Percentiles rank a stretch among this genome's conserved stretches.
These are phyloP conservation scores for Ateles fusciceps DNA, from an alignment of 2,797 vertebrate species.

Conservation along the genomic window DNA sequence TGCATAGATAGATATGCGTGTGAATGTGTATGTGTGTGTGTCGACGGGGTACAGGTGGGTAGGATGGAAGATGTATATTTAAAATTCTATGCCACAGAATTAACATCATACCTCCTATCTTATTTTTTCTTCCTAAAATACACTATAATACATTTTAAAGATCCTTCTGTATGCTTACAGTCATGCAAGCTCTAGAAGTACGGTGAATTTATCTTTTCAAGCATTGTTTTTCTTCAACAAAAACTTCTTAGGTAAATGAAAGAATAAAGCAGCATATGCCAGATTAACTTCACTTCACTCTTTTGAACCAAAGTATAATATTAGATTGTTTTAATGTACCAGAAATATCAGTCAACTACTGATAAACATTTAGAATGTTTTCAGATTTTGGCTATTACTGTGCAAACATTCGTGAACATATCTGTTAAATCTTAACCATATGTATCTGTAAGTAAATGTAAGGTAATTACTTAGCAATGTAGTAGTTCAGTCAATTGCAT, in stretches of 20 bases:
- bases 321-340: neutral
- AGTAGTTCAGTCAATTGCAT: neutral
- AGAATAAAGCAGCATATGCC: slow-evolving; percentile 37
- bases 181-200: neutral
- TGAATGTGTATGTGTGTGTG: neutral
- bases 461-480: slow-evolving; percentile 6
- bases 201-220: neutral
- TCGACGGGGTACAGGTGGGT: accelerated
- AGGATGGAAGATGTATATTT: neutral
- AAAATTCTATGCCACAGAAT: slow-evolving; percentile 20
- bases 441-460: slow-evolving; percentile 21
- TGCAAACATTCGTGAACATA: slow-evolving; percentile 9
- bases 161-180: neutral
- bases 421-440: neutral
- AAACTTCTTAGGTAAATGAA: slow-evolving; percentile 9
- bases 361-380: slow-evolving; percentile 13
- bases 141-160: neutral
- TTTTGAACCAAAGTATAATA: slow-evolving; percentile 19
- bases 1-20: neutral
- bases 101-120: neutral
- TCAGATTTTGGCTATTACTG: neutral
- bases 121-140: slow-evolving; percentile 20
- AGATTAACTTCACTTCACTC: neutral
- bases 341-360: neutral
- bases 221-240: neutral